Base-by-base conservation (phyloP, 2,113 vertebrate genomes). In the Ictalurus furcatus region DNA sequence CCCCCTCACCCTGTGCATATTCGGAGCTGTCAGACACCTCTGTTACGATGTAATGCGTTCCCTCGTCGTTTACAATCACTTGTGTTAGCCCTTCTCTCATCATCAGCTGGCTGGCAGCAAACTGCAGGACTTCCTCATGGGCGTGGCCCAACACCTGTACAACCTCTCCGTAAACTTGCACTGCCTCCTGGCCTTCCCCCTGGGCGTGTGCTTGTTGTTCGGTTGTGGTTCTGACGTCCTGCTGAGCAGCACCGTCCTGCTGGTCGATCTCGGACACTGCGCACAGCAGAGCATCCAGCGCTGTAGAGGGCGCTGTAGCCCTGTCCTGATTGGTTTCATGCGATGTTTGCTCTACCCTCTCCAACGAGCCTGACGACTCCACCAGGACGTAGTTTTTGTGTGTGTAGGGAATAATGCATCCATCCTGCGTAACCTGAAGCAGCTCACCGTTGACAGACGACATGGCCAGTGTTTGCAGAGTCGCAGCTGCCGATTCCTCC, bases 21-120 rank as follows among this genome's bases (percentile, higher is more conserved):
- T 98, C 84, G 0, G 92, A 90, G 0, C 94, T 91, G 2, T 97
- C 95, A 14, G 97, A 96, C 94, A 99, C 94, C 93, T 98, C 97
- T 0, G 98, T 99, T 82, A 99, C 98, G 0, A 99, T 98, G 93
- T 99, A 99, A 94, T 99, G 98, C 0, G 98, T 99, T 8, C 98
- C 98, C 89, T 98, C 97, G 37, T 98, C 96, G 30, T 98, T 98
- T 91, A 99, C 95, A 25, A 99, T 97, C 90, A 99, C 97, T 94
- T 98, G 98, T 19, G 97, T 97, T 74, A 99, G 94, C 0, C 98
- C 97, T 74, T 99, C 97, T 92, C 97, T 97, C 93, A 98, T 96
- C 94, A 98, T 96, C 89, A 97, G 94, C 92, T 98, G 97, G 84
- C 97, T 95, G 0, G 98, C 97, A 0, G 98, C 96, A 3, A 99